These are phyloP conservation scores for Mylabris phalerata DNA, from an alignment of 1,140 invertebrate genomes.

Conservation along the genomic window DNA sequence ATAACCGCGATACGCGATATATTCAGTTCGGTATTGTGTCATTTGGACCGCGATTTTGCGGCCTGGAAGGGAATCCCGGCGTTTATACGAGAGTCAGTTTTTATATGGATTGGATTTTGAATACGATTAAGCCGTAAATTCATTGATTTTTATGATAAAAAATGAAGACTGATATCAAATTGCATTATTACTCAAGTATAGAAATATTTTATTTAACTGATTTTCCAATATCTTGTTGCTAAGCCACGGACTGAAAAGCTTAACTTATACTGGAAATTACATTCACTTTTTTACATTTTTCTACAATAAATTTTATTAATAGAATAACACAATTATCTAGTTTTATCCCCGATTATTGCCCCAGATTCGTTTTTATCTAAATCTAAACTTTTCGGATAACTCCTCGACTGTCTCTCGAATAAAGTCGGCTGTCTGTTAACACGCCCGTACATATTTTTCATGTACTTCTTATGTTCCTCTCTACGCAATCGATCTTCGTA, in stretches of 20 bases:
- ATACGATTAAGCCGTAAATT: neutral
- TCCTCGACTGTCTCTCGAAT: conserved; percentile 58
- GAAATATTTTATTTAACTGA: too few species aligned
- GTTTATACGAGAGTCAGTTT: conserved; percentile 55
- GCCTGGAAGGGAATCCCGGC: conserved; percentile 49
- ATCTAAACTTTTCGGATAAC: too few species aligned
- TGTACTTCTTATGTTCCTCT: conserved; percentile 59
- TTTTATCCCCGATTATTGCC: too few species aligned
- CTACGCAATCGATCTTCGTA: conserved; percentile 59
- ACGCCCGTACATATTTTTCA: conserved; percentile 63
- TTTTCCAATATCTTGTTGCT: too few species aligned
- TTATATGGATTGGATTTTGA: conserved; percentile 59
- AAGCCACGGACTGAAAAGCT: too few species aligned
- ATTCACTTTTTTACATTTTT: too few species aligned
- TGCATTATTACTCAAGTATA: neutral
- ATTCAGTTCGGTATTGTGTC: conserved; percentile 45
- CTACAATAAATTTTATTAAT: neutral
- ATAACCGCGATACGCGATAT: conserved; percentile 30
- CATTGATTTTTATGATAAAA: neutral
- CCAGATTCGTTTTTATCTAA: too few species aligned
- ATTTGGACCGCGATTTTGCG: conserved; percentile 48
- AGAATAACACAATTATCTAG: neutral
- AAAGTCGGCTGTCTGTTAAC: conserved; percentile 61
- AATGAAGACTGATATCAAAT: conserved; percentile 7
- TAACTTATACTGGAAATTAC: too few species aligned